phyloP scores from a whole-genome alignment of 2,888 invertebrate genomes.

The Chymomyza procnemis region DNA sequence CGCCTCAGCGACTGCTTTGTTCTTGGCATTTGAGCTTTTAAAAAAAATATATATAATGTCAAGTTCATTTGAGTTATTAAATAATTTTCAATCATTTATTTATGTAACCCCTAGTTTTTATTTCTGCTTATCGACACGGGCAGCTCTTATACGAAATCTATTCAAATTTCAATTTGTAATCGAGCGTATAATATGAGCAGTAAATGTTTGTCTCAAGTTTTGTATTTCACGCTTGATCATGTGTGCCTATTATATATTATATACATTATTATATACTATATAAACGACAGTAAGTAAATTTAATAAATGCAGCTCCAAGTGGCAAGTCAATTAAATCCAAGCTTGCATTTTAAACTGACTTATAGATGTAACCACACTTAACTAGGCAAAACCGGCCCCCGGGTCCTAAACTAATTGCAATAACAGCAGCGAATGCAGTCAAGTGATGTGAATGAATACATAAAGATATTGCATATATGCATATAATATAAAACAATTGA shows the following conservation, averaged over 20 bases:
- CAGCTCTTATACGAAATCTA: conserved; percentile 7
- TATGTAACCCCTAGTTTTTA: conserved; percentile 14
- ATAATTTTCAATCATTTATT: conserved; percentile 30
- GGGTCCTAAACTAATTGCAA: conserved; percentile 24
- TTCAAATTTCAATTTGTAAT: conserved; percentile 14
- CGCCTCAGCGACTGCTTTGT: conserved; percentile 48
- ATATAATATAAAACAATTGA: too few species aligned
- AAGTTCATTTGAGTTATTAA: conserved; percentile 57
- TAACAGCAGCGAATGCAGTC: conserved; percentile 9
- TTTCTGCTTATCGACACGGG: conserved; percentile 37
- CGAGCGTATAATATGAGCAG: conserved; percentile 22
- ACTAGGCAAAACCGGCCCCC: conserved; percentile 6
- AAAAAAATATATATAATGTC: conserved; percentile 53
- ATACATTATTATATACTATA: too few species aligned
- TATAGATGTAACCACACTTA: background rate
- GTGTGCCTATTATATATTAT: background rate
- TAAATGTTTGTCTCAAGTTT: background rate
- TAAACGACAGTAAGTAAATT: too few species aligned
- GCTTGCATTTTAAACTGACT: conserved; percentile 1
- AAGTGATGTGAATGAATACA: conserved; percentile 11
- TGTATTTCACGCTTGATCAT: background rate
- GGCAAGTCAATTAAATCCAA: conserved; percentile 5
- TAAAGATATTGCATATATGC: conserved; percentile 3
- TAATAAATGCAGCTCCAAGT: background rate
- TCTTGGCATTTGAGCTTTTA: conserved; percentile 55